These are phyloP conservation scores for Drosophila rubida DNA, from an alignment of 2,888 invertebrate species.

Conservation along the genomic window DNA sequence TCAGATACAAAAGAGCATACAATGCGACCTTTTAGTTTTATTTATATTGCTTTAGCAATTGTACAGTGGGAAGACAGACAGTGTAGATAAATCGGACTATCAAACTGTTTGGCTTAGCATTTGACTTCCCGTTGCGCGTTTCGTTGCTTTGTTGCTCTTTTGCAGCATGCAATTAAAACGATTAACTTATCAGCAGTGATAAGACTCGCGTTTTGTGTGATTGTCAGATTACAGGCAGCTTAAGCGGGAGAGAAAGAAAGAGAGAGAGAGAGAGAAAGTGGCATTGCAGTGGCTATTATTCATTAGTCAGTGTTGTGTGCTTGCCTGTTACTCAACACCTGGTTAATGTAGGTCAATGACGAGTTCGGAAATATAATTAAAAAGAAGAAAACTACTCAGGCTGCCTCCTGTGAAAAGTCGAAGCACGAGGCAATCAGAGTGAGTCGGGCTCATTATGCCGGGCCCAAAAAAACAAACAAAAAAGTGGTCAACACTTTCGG, in stretches of 20 bases:
- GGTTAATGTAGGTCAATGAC: constrained; percentile 29
- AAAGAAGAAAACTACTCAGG: not conserved
- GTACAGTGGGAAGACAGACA: too few species aligned
- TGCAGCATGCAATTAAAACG: constrained; percentile 36
- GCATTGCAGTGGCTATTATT: constrained; percentile 17
- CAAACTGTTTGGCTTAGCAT: not conserved
- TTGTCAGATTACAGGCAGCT: constrained; percentile 21
- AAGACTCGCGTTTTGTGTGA: constrained; percentile 46
- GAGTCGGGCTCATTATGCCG: constrained; percentile 7
- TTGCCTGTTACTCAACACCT: not conserved
- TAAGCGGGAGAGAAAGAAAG: not conserved
- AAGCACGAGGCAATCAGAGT: not conserved
- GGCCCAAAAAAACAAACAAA: constrained; percentile 3
- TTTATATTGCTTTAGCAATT: too few species aligned
- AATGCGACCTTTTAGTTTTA: too few species aligned
- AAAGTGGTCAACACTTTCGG: constrained; percentile 32
- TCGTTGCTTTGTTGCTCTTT: constrained; percentile 22
- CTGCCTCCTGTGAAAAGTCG: not conserved
- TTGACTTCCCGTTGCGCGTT: not conserved
- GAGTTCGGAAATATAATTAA: not conserved
- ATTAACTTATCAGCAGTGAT: constrained; percentile 68
- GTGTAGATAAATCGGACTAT: constrained; percentile 8
- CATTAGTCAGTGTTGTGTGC: not conserved
- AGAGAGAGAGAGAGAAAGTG: constrained; percentile 34
- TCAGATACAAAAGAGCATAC: too few species aligned